Evolutionary conservation across 1,140 invertebrate genomes (phyloP).

Genomic region (Dufourea novaeangliae): DNA sequence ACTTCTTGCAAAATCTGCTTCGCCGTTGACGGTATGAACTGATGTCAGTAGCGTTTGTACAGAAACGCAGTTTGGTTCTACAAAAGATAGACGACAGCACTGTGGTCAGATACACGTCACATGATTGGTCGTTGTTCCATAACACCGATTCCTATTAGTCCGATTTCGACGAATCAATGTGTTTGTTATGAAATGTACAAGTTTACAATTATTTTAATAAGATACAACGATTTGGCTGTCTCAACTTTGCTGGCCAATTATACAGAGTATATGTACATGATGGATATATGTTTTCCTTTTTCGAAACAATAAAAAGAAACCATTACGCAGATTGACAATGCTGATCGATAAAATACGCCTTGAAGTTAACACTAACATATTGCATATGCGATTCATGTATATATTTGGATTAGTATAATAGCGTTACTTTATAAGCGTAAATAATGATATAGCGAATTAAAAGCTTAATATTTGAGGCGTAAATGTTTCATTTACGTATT

Average conservation of each 20-base stretch:
- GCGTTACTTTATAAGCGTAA: too few species aligned
- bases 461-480: too few species aligned
- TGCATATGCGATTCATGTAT: neutral
- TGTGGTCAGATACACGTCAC: conserved; percentile 1
- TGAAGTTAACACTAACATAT: neutral
- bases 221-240: neutral
- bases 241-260: neutral
- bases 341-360: neutral
- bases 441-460: too few species aligned
- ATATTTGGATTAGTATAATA: neutral
- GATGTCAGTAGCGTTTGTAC: conserved; percentile 29
- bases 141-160: conserved; percentile 17
- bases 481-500: too few species aligned
- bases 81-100: conserved; percentile 24
- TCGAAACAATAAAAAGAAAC: neutral
- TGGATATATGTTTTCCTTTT: neutral
- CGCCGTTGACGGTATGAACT: conserved; percentile 4
- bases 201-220: conserved; percentile 27
- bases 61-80: conserved; percentile 27
- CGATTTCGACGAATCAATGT: conserved; percentile 16
- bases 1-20: neutral
- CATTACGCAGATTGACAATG: neutral
- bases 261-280: neutral
- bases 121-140: conserved; percentile 36
- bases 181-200: conserved; percentile 29